Evolutionary conservation across 2,888 invertebrate species (phyloP), one percentile per base, ranked within the genome.

Genomic region (Hetaerina titia): DNA sequence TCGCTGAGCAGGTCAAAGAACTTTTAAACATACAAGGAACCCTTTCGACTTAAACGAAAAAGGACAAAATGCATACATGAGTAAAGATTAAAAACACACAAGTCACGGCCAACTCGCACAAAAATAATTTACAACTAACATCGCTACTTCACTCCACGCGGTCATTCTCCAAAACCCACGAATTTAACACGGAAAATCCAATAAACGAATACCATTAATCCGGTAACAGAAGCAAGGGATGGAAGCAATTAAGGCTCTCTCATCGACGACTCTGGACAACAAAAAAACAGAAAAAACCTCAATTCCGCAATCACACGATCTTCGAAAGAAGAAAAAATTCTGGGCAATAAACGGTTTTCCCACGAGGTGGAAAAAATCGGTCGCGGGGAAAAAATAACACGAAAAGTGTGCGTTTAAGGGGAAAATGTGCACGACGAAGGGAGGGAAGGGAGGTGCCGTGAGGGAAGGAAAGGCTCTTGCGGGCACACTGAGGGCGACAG

Each of bases 191-290:
- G 31, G 74, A 69, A 92, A 92, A 92, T 69, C 92, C 92, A 92
- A 92, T 92, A 74, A 64, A 69, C 57, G 92, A 92, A 92, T 69
- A 56, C 92, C 92, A n/a, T 22, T 69, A 92, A 92, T 92, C 69
- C 92, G 69, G 25, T 69, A 58, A 57, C 31, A 89, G 22, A n/a
- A 19, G 81, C 13, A 81, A n/a, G n/a, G 89, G 58, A 89, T 56
- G 89, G 89, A n/a, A 58, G 89, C 89, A 89, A 89, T 89, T 89
- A 57, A 57, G 56, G 9, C 58, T 89, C 58, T 89, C 57, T 57
- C 58, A 13, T 58, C 56, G 89, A 57, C 89, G 57, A 89, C 19
- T n/a, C 22, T 6, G 56, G 58, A 58, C 22, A 22, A 57, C 56
- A 89, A 58, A 89, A n/a, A 56, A 57, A 89, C 22, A 22, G 19